phyloP scores from a whole-genome alignment of 2,113 vertebrate genomes.

The Peucedramus taeniatus region DNA sequence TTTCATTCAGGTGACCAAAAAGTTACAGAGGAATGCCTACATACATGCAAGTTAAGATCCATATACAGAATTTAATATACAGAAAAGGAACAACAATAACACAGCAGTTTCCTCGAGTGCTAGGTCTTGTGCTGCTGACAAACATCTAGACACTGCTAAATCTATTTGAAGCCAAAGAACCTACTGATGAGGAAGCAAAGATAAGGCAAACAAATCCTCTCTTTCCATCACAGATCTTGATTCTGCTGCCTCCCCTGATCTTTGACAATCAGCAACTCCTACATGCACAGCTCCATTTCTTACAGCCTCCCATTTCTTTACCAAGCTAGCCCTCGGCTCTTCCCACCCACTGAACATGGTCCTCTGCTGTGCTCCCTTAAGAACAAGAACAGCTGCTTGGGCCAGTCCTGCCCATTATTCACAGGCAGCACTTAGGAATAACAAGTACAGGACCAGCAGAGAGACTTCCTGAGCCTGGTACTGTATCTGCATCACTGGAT shows the following conservation, averaged over 20 bases:
- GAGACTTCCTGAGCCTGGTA: conserved; percentile 14
- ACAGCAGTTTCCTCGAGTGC: not conserved
- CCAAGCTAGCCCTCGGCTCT: not conserved
- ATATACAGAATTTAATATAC: not conserved
- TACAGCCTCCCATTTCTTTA: not conserved
- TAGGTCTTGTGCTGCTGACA: not conserved
- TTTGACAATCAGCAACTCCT: not conserved
- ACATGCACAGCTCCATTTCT: not conserved
- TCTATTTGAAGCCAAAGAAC: not conserved
- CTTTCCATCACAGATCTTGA: not conserved
- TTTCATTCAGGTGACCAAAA: not conserved
- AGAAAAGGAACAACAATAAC: not conserved
- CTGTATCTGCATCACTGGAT: not conserved
- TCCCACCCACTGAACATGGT: not conserved
- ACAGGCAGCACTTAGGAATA: not conserved
- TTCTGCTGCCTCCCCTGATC: not conserved
- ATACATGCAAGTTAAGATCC: not conserved
- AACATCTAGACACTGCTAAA: not conserved
- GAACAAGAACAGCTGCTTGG: not conserved
- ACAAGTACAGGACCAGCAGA: not conserved
- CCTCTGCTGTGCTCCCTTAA: not conserved
- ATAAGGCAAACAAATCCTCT: not conserved
- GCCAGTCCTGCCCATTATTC: not conserved
- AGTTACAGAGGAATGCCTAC: not conserved
- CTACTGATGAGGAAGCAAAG: not conserved